phyloP scores from a whole-genome alignment of 2,888 invertebrate genomes.

The Pediacus dermestoides region DNA sequence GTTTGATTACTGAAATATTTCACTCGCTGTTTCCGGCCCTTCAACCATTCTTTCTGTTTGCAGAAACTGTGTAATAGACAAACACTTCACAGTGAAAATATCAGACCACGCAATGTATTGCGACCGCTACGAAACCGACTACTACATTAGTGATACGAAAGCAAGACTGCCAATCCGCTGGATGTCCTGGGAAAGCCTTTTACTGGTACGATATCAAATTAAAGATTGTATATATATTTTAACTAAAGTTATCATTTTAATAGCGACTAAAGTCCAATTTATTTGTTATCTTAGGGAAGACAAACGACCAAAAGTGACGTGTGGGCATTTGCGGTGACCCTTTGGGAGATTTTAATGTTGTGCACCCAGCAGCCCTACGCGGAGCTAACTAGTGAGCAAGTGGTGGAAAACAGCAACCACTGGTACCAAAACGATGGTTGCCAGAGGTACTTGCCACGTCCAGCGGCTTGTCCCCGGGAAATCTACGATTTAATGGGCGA shows the following conservation, averaged over 20 bases:
- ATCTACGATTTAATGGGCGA: conserved; percentile 89
- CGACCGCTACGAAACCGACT: conserved; percentile 73
- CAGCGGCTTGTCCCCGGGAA: conserved; percentile 77
- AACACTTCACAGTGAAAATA: conserved; percentile 73
- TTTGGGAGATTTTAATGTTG: conserved; percentile 84
- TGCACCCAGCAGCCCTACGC: conserved; percentile 78
- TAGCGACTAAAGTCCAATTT: background rate
- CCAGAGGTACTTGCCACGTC: conserved; percentile 60
- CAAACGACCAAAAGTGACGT: conserved; percentile 86
- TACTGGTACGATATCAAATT: conserved; percentile 58
- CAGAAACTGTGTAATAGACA: conserved; percentile 84
- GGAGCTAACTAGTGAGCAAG: conserved; percentile 79
- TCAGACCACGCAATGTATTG: conserved; percentile 86
- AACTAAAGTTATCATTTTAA: background rate
- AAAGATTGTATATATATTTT: background rate
- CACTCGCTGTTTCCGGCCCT: background rate
- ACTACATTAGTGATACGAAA: conserved; percentile 80
- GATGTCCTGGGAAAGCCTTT: conserved; percentile 90
- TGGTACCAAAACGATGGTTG: conserved; percentile 54
- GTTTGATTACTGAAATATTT: conserved; percentile 16
- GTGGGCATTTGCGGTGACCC: conserved; percentile 86
- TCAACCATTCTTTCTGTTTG: conserved; percentile 32
- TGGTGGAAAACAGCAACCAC: conserved; percentile 57
- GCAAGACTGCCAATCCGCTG: conserved; percentile 81
- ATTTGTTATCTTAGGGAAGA: conserved; percentile 63